Evolutionary conservation across 2,113 vertebrate genomes (phyloP).

Genomic region (Lipotes vexillifer): DNA sequence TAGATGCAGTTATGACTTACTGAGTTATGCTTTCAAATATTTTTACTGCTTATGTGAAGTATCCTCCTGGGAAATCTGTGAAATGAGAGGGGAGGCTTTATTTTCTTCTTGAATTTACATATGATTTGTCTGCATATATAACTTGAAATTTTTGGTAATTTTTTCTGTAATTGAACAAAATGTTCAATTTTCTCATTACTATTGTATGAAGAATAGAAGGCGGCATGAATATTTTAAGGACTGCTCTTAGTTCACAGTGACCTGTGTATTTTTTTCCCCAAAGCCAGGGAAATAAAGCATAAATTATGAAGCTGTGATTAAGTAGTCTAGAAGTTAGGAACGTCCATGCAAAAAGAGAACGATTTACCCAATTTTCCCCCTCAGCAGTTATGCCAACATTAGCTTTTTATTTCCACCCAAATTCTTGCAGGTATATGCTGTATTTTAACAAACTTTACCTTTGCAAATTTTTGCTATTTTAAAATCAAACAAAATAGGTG

Average conservation of each 20-base stretch:
- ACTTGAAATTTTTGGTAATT: conserved; percentile 28
- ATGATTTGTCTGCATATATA: background rate
- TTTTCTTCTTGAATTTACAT: background rate
- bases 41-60: conserved; percentile 14
- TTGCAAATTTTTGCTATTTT: conserved; percentile 38
- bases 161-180: conserved; percentile 46
- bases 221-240: conserved; percentile 55
- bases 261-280: background rate
- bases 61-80: background rate
- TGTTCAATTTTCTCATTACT: conserved; percentile 55
- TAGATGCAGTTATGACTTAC: conserved; percentile 16
- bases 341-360: conserved; percentile 2
- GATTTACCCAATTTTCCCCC: background rate
- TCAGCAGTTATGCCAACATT: conserved; percentile 4
- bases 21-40: conserved; percentile 33
- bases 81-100: background rate
- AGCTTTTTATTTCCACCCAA: background rate
- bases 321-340: conserved; percentile 6
- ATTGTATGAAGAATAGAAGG: conserved; percentile 20
- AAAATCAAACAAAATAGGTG: conserved; percentile 31
- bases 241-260: conserved; percentile 37
- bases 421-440: background rate
- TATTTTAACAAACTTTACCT: conserved; percentile 27
- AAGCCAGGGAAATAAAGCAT: conserved; percentile 46
- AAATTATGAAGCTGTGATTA: conserved; percentile 38